Evolutionary conservation across 2,888 invertebrate species (phyloP), one percentile per base, ranked within the genome.

Genomic region (Tetragnatha montana): DNA sequence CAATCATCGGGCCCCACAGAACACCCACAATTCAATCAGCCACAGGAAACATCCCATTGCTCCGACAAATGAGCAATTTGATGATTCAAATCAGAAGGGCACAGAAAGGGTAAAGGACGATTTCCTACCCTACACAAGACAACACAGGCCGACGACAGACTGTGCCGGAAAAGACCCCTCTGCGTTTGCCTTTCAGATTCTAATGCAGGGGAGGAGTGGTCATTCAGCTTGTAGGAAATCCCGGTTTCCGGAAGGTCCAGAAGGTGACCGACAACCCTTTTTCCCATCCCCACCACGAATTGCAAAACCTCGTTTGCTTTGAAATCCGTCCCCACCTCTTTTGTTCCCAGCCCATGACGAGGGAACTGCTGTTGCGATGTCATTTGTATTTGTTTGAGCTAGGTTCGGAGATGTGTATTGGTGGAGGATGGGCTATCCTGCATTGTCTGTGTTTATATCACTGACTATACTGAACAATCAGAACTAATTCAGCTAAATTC

Each of bases 181-280:
- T 35, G n/a, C 7, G 22, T 19, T 19, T 12, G 22, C 73, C 21
- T 74, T 82, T 82, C 82, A 74, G 35, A 60, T 60, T 60, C 60
- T 60, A 60, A 60, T 60, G 60, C 60, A 35, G 22, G 7, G 35
- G 19, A 51, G 73, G 73, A 73, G 14, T 51, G 73, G 60, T 73
- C 74, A 74, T 82, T 82, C 82, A 82, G 81, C 51, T 60, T 74
- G 74, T 74, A 73, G 82, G 82, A 82, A 82, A 82, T 74, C 35
- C 60, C 82, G 74, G 73, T 82, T 82, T 82, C 82, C 82, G 73
- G 73, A 50, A 7, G 51, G 78, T 22, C 21, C 78, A 60, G 17
- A 51, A 60, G 60, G n/a, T 74, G 19, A 17, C 8, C 35, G 10
- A 17, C 60, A 73, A 82, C 60, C 74, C 60, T 73, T 74, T 82